Percentiles rank a stretch among this genome's conserved stretches.
Evolutionary conservation across 1,140 invertebrate species (phyloP).

Genomic region (Drosophila virilis): DNA sequence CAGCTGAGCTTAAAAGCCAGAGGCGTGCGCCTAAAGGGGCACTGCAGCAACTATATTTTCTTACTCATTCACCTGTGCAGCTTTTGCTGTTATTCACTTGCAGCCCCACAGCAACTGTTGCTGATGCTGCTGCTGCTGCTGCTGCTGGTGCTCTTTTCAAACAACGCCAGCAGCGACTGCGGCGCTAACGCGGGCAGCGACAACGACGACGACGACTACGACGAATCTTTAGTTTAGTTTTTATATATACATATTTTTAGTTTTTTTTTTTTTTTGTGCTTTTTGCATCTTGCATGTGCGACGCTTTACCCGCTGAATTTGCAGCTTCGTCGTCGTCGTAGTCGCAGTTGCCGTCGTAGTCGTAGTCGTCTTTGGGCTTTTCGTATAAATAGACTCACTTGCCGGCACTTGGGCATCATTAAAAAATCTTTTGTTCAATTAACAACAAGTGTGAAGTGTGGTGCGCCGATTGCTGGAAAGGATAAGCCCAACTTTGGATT

Average conservation of each 20-base stretch:
- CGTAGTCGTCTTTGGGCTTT: conserved; percentile 50
- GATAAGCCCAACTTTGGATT: conserved; percentile 64
- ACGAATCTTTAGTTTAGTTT: conserved; percentile 70
- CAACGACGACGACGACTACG: conserved; percentile 38
- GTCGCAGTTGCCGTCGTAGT: conserved; percentile 11
- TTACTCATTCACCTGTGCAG: conserved; percentile 22
- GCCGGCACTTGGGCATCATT: conserved; percentile 82
- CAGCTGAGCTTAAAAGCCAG: conserved; percentile 42
- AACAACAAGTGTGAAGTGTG: conserved; percentile 68
- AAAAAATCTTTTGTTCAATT: conserved; percentile 83
- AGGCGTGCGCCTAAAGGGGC: conserved; percentile 18
- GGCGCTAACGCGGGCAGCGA: conserved; percentile 15
- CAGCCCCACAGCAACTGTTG: conserved; percentile 16
- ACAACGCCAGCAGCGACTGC: conserved; percentile 26
- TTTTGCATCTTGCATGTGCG: conserved; percentile 72
- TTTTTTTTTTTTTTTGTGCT: conserved; percentile 42
- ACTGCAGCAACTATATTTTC: neutral
- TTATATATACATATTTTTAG: conserved; percentile 51
- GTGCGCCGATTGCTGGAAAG: conserved; percentile 41
- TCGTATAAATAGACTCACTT: conserved; percentile 81
- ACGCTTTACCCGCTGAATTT: conserved; percentile 69
- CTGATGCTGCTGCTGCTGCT: conserved; percentile 12
- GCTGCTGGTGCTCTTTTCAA: conserved; percentile 47
- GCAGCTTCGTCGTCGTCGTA: conserved; percentile 39
- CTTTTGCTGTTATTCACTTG: conserved; percentile 27